phyloP scores from a whole-genome alignment of 2,797 vertebrate genomes.

The Melanotaenia nigrans region DNA sequence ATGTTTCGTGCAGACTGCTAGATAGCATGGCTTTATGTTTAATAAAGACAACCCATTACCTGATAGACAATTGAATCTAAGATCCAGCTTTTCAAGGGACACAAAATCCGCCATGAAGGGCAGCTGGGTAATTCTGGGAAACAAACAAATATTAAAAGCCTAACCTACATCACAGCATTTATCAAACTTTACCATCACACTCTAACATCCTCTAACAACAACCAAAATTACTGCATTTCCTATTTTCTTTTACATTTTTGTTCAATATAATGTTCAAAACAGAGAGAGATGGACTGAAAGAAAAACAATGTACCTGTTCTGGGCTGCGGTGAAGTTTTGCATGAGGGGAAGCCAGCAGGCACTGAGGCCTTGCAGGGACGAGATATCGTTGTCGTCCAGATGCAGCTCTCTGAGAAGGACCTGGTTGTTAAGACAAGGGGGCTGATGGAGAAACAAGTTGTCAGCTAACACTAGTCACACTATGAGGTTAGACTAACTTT shows the following conservation, averaged over 20 bases:
- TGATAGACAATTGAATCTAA: conserved; percentile 91
- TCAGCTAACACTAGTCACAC: conserved; percentile 35
- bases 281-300: neutral
- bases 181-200: neutral
- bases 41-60: conserved; percentile 76
- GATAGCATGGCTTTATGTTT: neutral
- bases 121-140: conserved; percentile 87
- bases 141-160: conserved; percentile 8
- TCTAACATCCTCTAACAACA: neutral
- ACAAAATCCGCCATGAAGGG: conserved; percentile 84
- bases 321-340: conserved; percentile 82
- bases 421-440: conserved; percentile 88
- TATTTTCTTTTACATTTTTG: neutral
- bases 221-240: neutral
- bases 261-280: neutral
- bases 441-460: conserved; percentile 72
- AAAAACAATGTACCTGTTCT: conserved; percentile 85
- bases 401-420: conserved; percentile 91
- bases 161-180: neutral
- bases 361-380: conserved; percentile 78
- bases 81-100: conserved; percentile 87
- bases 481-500: conserved; percentile 59
- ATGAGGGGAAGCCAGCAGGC: conserved; percentile 91
- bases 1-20: too few relatives aligned
- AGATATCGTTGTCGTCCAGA: conserved; percentile 93